These are phyloP conservation scores for Chitala chitala DNA, from an alignment of 2,113 vertebrate species.

Conservation along the genomic window DNA sequence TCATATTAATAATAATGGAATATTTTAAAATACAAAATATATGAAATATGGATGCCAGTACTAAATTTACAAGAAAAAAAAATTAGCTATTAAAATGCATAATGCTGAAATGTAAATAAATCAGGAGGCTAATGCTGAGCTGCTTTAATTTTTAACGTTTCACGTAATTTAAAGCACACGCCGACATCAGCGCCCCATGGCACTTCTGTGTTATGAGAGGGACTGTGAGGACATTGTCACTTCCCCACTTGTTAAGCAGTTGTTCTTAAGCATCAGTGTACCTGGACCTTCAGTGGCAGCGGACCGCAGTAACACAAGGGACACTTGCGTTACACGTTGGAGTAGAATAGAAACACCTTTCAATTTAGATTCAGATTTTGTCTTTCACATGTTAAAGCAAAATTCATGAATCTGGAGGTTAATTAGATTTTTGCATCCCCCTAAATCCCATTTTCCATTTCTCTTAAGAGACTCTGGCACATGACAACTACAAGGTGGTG, in stretches of 20 bases:
- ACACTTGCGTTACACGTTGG: too few species aligned
- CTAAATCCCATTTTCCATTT: not conserved
- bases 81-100: not conserved
- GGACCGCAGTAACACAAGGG: too few species aligned
- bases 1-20: too few species aligned
- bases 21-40: too few species aligned
- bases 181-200: constrained; percentile 44
- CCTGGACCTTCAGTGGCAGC: constrained; percentile 29
- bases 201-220: constrained; percentile 20
- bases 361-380: not conserved
- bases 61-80: not conserved
- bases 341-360: too few species aligned
- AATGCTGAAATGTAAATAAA: constrained; percentile 1
- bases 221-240: constrained; percentile 34
- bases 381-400: not conserved
- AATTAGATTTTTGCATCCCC: not conserved
- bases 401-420: not conserved
- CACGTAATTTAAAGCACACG: constrained; percentile 26
- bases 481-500: not conserved
- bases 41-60: not conserved
- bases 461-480: not conserved
- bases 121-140: not conserved
- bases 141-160: too few species aligned
- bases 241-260: constrained; percentile 43
- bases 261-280: constrained; percentile 37